phyloP scores from a whole-genome alignment of 2,797 vertebrate genomes.

The Darevskia nairensis region DNA sequence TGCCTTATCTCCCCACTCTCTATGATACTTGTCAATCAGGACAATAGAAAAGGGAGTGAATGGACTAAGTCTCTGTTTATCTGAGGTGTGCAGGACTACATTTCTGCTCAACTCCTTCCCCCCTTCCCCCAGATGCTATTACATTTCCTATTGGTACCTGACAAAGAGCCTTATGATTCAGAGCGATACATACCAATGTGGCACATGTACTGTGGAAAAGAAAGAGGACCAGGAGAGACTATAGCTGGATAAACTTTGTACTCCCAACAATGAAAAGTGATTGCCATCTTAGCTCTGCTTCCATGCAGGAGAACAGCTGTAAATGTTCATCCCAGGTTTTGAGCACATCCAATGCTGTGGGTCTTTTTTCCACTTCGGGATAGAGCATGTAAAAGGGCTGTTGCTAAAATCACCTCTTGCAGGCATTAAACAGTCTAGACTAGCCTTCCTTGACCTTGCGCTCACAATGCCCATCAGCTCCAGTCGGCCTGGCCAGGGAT shows the following conservation, averaged over 20 bases:
- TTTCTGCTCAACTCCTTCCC: not conserved
- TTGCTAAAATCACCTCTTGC: not conserved
- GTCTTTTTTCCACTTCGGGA: no score
- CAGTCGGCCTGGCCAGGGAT: no score
- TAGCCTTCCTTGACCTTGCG: not conserved
- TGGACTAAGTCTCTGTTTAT: constrained; percentile 47
- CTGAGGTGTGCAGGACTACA: constrained; percentile 40
- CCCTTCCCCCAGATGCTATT: constrained; percentile 21
- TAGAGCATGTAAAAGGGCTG: no score
- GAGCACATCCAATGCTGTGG: not conserved
- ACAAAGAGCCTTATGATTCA: constrained; percentile 42
- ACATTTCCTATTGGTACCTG: constrained; percentile 25
- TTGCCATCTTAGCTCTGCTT: not conserved
- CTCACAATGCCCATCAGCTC: no score
- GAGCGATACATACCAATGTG: not conserved
- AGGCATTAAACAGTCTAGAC: not conserved
- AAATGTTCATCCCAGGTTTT: not conserved
- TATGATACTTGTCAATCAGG: constrained; percentile 21
- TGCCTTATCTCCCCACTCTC: constrained; percentile 10
- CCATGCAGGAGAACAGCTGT: not conserved
- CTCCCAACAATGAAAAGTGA: not conserved
- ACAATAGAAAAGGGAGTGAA: constrained; percentile 23
- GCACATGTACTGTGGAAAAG: not conserved
- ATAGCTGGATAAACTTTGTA: not conserved
- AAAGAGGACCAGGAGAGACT: not conserved